phyloP scores from a whole-genome alignment of 2,888 invertebrate species.

The Athalia circularis region DNA sequence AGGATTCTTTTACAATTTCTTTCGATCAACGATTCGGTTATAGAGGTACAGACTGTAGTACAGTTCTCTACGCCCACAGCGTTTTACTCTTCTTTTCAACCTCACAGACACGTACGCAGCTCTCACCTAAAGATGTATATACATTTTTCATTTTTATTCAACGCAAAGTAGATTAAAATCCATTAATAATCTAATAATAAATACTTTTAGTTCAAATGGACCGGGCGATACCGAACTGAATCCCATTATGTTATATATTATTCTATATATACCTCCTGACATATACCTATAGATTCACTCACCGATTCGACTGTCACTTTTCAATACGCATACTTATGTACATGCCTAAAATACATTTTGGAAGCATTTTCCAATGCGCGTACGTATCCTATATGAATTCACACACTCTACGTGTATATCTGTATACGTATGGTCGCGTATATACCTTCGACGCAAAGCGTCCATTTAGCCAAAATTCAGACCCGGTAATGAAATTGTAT shows the following conservation, averaged over 20 bases:
- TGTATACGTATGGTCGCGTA: neutral
- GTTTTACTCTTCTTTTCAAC: no score
- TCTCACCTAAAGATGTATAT: neutral
- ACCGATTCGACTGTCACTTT: constrained; percentile 6
- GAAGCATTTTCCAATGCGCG: neutral
- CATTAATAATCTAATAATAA: constrained; percentile 66
- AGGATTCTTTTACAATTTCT: constrained; percentile 20
- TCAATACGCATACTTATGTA: neutral
- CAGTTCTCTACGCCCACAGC: neutral
- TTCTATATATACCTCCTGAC: no score
- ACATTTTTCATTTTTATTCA: constrained; percentile 38
- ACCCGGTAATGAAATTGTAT: constrained; percentile 49
- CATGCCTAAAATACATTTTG: constrained; percentile 30
- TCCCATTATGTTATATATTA: neutral
- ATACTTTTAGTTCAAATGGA: constrained; percentile 65
- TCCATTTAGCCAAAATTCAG: constrained; percentile 47
- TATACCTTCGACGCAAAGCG: constrained; percentile 26
- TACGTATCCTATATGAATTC: constrained; percentile 23
- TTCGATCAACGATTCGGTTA: constrained; percentile 20
- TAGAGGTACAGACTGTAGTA: neutral
- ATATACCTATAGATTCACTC: neutral
- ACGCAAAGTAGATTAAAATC: constrained; percentile 62
- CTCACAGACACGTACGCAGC: neutral
- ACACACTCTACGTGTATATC: neutral
- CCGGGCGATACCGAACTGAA: constrained; percentile 49